Evolutionary conservation across 2,888 invertebrate species (phyloP), one percentile per base, ranked within the genome.

Genomic region (Drosophila rubida): DNA sequence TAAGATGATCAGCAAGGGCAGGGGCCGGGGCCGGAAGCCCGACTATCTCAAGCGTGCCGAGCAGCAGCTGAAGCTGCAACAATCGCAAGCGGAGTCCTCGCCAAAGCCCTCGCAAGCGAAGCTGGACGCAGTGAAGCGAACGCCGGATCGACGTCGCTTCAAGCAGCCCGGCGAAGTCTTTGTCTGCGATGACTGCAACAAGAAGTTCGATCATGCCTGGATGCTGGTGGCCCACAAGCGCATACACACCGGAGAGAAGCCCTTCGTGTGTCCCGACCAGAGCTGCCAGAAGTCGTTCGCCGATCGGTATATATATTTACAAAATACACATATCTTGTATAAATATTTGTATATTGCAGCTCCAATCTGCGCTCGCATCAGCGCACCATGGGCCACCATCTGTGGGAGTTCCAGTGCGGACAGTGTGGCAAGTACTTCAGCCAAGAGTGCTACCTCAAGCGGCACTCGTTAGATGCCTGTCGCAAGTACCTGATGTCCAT

Each of bases 321-420:
- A 22, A 1, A 8, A n/a, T 32, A n/a, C n/a, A n/a, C 2, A 32
- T 32, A 32, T 32, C n/a, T 5, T 4, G 0, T 9, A n/a, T 32
- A n/a, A 32, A 4, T 30, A 4, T 11, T 3, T 32, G 4, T 32
- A n/a, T n/a, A 32, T 32, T 2, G 2, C 48, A 95, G 95, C 48
- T 95, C 95, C 0, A 95, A 95, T 90, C 92, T 95, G 39, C 93
- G 95, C 50, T 95, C 95, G 0, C 95, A 95, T 92, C 95, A 95
- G 88, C 94, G 95, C 68, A 94, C 95, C 7, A 94, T 94, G 76
- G 94, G 94, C 5, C 95, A 95, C 90, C 95, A 95, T 90, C 91
- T 93, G 54, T 95, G 95, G 95, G 92, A 93, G 77, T 95, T 94
- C 94, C 93, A 93, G 55, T 95, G 95, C 84, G 90, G 92, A 1